Conservation (phyloP, 2,888 invertebrate genomes). For the Trissonchulus latispiculum region DNA sequence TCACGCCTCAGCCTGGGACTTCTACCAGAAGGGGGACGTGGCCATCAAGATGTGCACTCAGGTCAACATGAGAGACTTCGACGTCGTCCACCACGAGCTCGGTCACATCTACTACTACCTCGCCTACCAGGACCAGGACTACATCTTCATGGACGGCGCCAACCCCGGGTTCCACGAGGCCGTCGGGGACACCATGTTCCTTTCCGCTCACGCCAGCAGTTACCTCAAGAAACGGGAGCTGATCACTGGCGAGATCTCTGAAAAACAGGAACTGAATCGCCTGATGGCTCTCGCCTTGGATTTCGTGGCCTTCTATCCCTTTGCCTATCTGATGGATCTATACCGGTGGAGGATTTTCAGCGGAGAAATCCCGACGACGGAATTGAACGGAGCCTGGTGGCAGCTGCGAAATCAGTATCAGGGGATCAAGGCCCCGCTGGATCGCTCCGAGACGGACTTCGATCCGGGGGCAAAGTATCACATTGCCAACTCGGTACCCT, state of each 20-base stretch:
- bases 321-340: constrained; percentile 67
- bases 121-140: constrained; percentile 35
- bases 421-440: constrained; percentile 43
- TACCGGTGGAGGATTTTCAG: constrained; percentile 78
- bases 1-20: constrained; percentile 43
- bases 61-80: constrained; percentile 33
- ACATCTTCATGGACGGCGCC: constrained; percentile 35
- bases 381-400: background rate
- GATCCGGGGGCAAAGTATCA: constrained; percentile 88
- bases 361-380: background rate
- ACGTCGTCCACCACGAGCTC: constrained; percentile 40
- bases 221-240: constrained; percentile 56
- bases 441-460: constrained; percentile 74
- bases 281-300: constrained; percentile 73
- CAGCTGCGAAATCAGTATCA: constrained; percentile 12
- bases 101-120: constrained; percentile 41
- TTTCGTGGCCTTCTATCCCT: constrained; percentile 71
- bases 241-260: background rate
- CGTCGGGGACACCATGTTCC: constrained; percentile 60
- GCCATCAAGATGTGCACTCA: constrained; percentile 28
- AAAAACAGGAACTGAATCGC: constrained; percentile 52
- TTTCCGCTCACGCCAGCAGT: constrained; percentile 56
- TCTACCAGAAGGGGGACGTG: constrained; percentile 36
- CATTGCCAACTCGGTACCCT: constrained; percentile 73
- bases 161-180: constrained; percentile 23